Evolutionary conservation across 2,888 invertebrate species (phyloP).

Genomic region (Nipponacmea schrenckii): DNA sequence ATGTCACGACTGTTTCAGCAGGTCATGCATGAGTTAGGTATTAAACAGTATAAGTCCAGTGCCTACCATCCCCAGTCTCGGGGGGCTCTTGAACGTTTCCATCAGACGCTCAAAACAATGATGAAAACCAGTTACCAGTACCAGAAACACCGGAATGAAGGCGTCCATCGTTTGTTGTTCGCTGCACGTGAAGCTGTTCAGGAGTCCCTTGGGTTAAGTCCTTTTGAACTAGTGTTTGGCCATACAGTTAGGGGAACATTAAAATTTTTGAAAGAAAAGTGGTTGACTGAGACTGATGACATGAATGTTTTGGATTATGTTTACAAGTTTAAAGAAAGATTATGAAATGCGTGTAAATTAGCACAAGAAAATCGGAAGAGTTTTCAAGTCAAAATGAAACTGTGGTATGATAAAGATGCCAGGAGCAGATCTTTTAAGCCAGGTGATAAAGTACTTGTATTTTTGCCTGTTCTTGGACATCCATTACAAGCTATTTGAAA

Average conservation of each 20-base stretch:
- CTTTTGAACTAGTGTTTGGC: constrained; percentile 38
- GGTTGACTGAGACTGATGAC: background rate
- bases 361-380: constrained; percentile 28
- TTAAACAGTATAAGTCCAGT: constrained; percentile 14
- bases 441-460: constrained; percentile 33
- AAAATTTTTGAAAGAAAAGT: too few relatives aligned
- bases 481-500: constrained; percentile 12
- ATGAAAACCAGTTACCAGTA: constrained; percentile 26
- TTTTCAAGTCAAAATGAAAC: constrained; percentile 32
- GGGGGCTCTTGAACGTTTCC: constrained; percentile 30
- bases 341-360: constrained; percentile 20
- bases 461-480: constrained; percentile 31
- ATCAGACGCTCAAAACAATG: constrained; percentile 34
- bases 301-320: constrained; percentile 28
- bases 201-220: constrained; percentile 38
- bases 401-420: constrained; percentile 28
- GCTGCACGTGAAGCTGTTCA: constrained; percentile 31
- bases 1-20: constrained; percentile 33
- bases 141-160: constrained; percentile 31
- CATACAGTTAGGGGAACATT: constrained; percentile 31
- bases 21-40: constrained; percentile 25
- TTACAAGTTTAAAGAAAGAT: constrained; percentile 15
- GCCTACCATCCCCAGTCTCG: constrained; percentile 31
- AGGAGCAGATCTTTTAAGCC: too few relatives aligned
- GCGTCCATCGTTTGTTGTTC: constrained; percentile 28